Base-by-base conservation (phyloP, 2,888 invertebrate genomes). In the Vanessa cardui region DNA sequence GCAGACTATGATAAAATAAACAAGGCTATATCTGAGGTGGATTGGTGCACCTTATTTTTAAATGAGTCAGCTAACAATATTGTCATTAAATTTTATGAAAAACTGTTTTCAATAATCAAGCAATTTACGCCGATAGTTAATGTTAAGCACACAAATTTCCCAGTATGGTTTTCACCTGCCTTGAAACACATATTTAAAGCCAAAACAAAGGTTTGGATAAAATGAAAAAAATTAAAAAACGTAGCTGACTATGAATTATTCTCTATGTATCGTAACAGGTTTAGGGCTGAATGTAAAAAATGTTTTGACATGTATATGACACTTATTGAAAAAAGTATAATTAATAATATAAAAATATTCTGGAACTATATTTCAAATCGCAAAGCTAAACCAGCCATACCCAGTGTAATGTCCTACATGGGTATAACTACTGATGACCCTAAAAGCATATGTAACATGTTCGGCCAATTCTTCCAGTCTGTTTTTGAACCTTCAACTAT, bases 131-230 rank as follows among this genome's bases (percentile, higher is more conserved):
- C 73, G 0, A 21, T 47, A 15, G 60, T 50, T 20, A 61, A 16
- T 20, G 15, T 50, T 9, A 69, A 64, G 64, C 46, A 45, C n/a
- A 15, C 44, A 33, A 12, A 46, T 5, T 70, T 54, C 59, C 68
- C 71, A 3, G 52, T 49, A 1, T 74, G 71, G 71, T 74, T 72
- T 26, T 64, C 71, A 8, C 54, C 59, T 12, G 9, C 68, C 8
- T 49, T 74, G 16, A 61, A 69, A 39, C 68, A 67, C 52, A 68
- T 70, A 45, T 71, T 67, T 49, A 70, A 64, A 62, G 61, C 60
- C 26, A 74, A 74, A 67, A 61, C 62, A 46, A 70, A 64, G 39
- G 64, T 60, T 33, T 74, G 70, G 71, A 64, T 65, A n/a, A 70
- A 69, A 50, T 73, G 69, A 64, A 72, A 72, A 58, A 70, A 66